phyloP scores from a whole-genome alignment of 2,113 vertebrate species.

The Leptobrachium ailaonicum region DNA sequence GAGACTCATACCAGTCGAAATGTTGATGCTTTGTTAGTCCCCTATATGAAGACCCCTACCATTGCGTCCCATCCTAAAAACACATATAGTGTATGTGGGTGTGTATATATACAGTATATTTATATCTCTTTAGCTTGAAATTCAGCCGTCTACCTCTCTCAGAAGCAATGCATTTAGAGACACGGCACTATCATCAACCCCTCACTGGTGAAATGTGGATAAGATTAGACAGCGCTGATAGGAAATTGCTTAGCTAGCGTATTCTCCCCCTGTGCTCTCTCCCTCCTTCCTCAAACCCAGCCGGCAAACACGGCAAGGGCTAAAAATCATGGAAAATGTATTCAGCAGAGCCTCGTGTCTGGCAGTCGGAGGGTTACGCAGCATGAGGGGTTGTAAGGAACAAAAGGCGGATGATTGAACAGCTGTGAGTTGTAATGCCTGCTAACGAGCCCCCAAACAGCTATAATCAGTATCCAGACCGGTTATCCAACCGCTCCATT shows the following conservation, averaged over 20 bases:
- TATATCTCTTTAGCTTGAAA: not conserved
- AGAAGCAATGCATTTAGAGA: not conserved
- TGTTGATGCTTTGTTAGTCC: too few relatives aligned
- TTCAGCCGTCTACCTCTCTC: not conserved
- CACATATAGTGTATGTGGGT: too few relatives aligned
- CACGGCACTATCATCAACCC: conserved; percentile 13
- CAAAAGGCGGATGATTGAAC: conserved; percentile 28
- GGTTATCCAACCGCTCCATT: conserved; percentile 10
- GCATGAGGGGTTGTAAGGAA: conserved; percentile 11
- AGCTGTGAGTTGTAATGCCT: conserved; percentile 10
- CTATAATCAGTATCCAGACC: conserved; percentile 19
- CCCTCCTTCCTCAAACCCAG: not conserved
- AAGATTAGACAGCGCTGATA: conserved; percentile 14
- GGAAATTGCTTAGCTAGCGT: conserved; percentile 35
- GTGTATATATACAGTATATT: too few relatives aligned
- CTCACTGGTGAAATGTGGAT: conserved; percentile 24
- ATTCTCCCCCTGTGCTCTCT: not conserved
- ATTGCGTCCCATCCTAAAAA: too few relatives aligned
- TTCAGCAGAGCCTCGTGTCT: not conserved
- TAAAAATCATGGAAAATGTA: conserved; percentile 20
- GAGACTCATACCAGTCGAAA: too few relatives aligned
- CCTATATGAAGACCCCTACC: too few relatives aligned
- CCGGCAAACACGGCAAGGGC: conserved; percentile 14
- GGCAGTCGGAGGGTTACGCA: conserved; percentile 37
- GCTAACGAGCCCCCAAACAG: not conserved